These are phyloP conservation scores for Ectemnius continuus DNA, from an alignment of 2,888 invertebrate species.

Conservation along the genomic window DNA sequence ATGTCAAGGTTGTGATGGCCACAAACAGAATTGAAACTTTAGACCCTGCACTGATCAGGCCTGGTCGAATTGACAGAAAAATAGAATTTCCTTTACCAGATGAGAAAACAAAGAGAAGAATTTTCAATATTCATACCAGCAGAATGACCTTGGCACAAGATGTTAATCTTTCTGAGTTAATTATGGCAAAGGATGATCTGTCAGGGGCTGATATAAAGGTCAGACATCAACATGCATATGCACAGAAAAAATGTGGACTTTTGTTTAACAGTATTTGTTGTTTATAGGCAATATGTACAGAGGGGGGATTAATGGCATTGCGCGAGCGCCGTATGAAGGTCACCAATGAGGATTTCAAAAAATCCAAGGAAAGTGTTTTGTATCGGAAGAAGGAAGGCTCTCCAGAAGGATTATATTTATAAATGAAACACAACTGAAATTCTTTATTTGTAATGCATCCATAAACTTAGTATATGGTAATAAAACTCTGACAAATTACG, in stretches of 20 bases:
- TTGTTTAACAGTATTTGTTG: conserved; percentile 8
- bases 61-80: conserved; percentile 99
- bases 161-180: conserved; percentile 97
- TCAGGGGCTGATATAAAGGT: conserved; percentile 98
- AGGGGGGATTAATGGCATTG: conserved; percentile 98
- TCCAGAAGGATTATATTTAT: conserved; percentile 98
- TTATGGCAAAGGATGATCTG: conserved; percentile 99
- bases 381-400: conserved; percentile 99
- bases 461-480: conserved; percentile 40
- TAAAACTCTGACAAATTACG: conserved; percentile 29
- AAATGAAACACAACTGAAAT: conserved; percentile 74
- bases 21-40: conserved; percentile 99
- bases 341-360: conserved; percentile 99
- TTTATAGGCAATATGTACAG: conserved; percentile 96
- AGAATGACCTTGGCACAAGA: conserved; percentile 98
- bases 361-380: conserved; percentile 99
- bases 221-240: conserved; percentile 42
- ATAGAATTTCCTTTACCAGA: conserved; percentile 99
- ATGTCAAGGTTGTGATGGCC: conserved; percentile 93
- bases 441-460: conserved; percentile 48
- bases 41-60: conserved; percentile 98
- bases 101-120: conserved; percentile 98
- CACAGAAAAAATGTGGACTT: background rate
- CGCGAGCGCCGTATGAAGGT: conserved; percentile 99
- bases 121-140: conserved; percentile 99